A percentile compares a stretch with the other conserved stretches of the same genome.
Conservation (phyloP, 2,888 invertebrate genomes). For the Erebia ligea region DNA sequence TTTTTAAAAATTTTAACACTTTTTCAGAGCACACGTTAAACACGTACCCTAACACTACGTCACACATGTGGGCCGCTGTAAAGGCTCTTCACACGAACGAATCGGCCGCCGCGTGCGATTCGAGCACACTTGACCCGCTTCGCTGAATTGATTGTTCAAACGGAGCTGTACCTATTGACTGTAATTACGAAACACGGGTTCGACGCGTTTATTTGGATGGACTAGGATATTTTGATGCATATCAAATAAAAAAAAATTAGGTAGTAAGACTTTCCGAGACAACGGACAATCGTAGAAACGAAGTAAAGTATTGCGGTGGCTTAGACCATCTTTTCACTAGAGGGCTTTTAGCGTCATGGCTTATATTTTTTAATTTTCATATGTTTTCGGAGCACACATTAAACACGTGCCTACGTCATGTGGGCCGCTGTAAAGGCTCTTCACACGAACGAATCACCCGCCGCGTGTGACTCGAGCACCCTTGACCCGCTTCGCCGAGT, state of each 20-base stretch:
- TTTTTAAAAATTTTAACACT: too few relatives aligned
- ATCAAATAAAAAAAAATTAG: too few relatives aligned
- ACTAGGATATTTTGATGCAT: neutral
- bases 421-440: conserved; percentile 42
- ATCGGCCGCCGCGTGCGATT: conserved; percentile 50
- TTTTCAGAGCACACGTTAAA: neutral
- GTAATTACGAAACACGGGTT: conserved; percentile 7
- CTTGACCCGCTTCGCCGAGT: conserved; percentile 60
- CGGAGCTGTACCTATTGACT: conserved; percentile 14
- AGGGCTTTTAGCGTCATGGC: too few relatives aligned
- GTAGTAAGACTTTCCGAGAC: too few relatives aligned
- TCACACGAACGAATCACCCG: conserved; percentile 54
- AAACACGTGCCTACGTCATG: conserved; percentile 24
- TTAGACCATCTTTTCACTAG: too few relatives aligned
- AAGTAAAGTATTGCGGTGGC: too few relatives aligned
- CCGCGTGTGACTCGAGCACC: conserved; percentile 42
- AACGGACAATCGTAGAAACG: too few relatives aligned
- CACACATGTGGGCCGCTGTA: conserved; percentile 36
- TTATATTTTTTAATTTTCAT: too few relatives aligned
- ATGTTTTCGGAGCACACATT: neutral
- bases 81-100: conserved; percentile 49
- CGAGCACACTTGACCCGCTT: conserved; percentile 60
- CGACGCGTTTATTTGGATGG: neutral
- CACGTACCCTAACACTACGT: conserved; percentile 13
- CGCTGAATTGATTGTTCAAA: conserved; percentile 43